Base-by-base conservation (phyloP, 2,888 invertebrate genomes). In the Acleris emargana region DNA sequence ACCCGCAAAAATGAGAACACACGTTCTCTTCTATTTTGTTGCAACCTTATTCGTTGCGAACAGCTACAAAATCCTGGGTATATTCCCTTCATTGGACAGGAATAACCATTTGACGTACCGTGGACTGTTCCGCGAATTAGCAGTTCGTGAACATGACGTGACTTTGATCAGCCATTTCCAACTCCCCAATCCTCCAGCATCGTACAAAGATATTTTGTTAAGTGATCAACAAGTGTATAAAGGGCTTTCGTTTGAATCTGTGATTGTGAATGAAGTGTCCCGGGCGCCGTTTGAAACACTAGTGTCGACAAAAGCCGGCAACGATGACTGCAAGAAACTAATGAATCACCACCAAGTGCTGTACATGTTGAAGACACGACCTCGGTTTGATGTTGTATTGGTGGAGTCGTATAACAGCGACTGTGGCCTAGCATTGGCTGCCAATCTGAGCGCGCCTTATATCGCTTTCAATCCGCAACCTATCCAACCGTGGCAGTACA, bases 361-460 rank as follows among this genome's bases (percentile, higher is more conserved):
- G 51, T 93, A 94, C n/a, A 88, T 93, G 86, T 91, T 81, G 79
- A 85, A 71, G 67, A 93, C 79, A 77, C 86, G 81, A 69, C 89
- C 93, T 68, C 91, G 90, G 61, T 96, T 94, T 80, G 96, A 97
- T 80, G 86, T 96, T 9, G 93, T 97, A 45, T 76, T 97, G 25
- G 93, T 94, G 69, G 96, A 97, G 81, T 94, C 94, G 61, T 96
- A 96, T 83, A 96, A 96, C 76, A 94, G 94, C 43, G 96, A 97
- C 78, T 96, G 97, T 75, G 94, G 94, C 74, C 82, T 96, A 74
- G 95, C 94, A 28, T 87, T 97, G 68, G 94, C 94, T 6, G 93
- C 95, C 73, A 94, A 94, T 80, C 93, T 96, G 49, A 91, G 94
- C 73, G 94, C 94, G 0, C 96, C 96, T 0, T 93, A 94, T 68